These are phyloP conservation scores for Drosophila ercepeae DNA, from an alignment of 1,140 invertebrate genomes.

Conservation along the genomic window DNA sequence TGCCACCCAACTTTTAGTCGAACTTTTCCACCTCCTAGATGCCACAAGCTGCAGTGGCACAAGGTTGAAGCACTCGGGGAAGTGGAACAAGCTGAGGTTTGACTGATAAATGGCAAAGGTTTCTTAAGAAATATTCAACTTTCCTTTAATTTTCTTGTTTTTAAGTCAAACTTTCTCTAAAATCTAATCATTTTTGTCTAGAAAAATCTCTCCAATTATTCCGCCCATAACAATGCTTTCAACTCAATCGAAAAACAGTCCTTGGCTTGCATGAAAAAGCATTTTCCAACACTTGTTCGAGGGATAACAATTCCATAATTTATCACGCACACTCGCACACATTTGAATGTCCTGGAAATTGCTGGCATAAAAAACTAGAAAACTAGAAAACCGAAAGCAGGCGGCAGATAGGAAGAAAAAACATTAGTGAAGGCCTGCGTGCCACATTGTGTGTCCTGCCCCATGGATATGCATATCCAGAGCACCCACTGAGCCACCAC, in stretches of 20 bases:
- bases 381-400: too few species aligned
- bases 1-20: too few species aligned
- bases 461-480: slow-evolving; percentile 2
- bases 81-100: background rate
- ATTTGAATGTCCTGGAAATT: slow-evolving; percentile 16
- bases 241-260: background rate
- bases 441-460: slow-evolving; percentile 25
- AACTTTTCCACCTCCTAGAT: too few species aligned
- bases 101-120: slow-evolving; percentile 6
- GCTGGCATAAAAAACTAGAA: slow-evolving; percentile 5
- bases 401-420: slow-evolving; percentile 21
- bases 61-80: slow-evolving; percentile 6
- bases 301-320: slow-evolving; percentile 32
- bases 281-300: slow-evolving; percentile 34
- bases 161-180: too few species aligned
- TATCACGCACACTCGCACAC: background rate
- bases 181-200: too few species aligned
- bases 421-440: slow-evolving; percentile 32
- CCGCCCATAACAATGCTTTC: background rate
- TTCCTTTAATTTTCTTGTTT: background rate
- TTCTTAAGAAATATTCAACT: background rate
- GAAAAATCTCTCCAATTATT: background rate
- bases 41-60: too few species aligned
- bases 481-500: too few species aligned
- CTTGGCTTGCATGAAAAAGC: background rate